Base-by-base conservation (phyloP, 2,797 vertebrate genomes). In the Phoeniculus purpureus region DNA sequence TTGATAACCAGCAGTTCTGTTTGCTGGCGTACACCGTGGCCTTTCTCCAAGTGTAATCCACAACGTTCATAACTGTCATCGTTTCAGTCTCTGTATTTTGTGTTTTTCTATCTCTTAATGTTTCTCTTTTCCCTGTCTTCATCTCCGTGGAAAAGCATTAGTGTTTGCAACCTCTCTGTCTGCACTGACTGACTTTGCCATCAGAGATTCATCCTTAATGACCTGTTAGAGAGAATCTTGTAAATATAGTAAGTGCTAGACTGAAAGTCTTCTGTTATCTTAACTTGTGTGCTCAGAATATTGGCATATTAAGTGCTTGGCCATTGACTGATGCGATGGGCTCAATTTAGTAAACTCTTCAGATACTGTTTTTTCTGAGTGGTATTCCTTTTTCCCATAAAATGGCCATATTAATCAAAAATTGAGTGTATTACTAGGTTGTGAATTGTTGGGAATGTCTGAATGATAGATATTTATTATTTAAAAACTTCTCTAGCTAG, bases 271-370 rank as follows among this genome's bases (percentile, higher is more conserved):
- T 84, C 64, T 88, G 71, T 89, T 96, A 78, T 67, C 74, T 94
- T 89, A 87, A 93, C 82, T 87, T 64, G 26, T 54, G 79, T 79
- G 23, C 62, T 90, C 51, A 65, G 71, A 93, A 92, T 92, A 92
- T 89, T 91, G 76, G 60, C 90, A 85, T 93, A 80, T 92, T 95
- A 94, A 94, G 87, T 93, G 62, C 65, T 91, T 79, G 61, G 22
- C 29, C 82, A 85, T 45, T 92, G 89, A 65, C 79, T 16, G 13
- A 32, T 25, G 17, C 81, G 54, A 78, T 75, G 18, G 21, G 22
- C 27, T 95, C 73, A 76, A 73, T 70, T 86, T 13, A 80, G 29
- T 32, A 74, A 87, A 70, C 12, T 40, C 43, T 87, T 88, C 34
- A 84, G 40, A 32, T 23, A 29, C 6, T 11, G 1, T 29, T 37